Evolutionary conservation across 2,113 vertebrate genomes (phyloP).

Genomic region (Chionis minor): DNA sequence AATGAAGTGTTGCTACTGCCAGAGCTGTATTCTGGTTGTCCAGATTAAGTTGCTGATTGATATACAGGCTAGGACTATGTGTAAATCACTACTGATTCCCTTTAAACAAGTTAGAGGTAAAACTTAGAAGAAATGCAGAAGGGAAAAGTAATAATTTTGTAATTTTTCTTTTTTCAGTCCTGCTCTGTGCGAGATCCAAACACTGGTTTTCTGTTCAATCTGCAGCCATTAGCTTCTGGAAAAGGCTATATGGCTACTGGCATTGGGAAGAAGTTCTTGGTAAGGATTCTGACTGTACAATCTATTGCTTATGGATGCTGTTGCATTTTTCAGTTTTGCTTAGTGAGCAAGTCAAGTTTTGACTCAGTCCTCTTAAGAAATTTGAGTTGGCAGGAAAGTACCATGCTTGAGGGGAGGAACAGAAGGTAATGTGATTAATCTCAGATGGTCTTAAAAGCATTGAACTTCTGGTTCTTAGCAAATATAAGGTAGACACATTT

Average conservation of each 20-base stretch:
- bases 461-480: neutral
- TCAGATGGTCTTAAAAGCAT: neutral
- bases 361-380: neutral
- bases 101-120: neutral
- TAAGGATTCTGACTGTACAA: slow-evolving; percentile 38
- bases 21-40: neutral
- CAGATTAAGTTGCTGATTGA: neutral
- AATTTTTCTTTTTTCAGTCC: slow-evolving; percentile 59
- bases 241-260: slow-evolving; percentile 70
- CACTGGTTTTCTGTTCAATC: slow-evolving; percentile 87
- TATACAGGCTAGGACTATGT: neutral
- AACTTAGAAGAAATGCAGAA: neutral
- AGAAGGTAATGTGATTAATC: neutral
- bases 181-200: slow-evolving; percentile 86
- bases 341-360: neutral
- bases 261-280: slow-evolving; percentile 83
- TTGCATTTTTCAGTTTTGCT: neutral
- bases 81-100: neutral
- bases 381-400: neutral
- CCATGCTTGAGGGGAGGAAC: neutral
- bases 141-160: neutral
- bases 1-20: neutral
- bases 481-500: neutral
- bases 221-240: slow-evolving; percentile 76
- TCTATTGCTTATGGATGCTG: neutral